Evolutionary conservation across 1,140 invertebrate genomes (phyloP).

Genomic region (Campoletis sonorensis): DNA sequence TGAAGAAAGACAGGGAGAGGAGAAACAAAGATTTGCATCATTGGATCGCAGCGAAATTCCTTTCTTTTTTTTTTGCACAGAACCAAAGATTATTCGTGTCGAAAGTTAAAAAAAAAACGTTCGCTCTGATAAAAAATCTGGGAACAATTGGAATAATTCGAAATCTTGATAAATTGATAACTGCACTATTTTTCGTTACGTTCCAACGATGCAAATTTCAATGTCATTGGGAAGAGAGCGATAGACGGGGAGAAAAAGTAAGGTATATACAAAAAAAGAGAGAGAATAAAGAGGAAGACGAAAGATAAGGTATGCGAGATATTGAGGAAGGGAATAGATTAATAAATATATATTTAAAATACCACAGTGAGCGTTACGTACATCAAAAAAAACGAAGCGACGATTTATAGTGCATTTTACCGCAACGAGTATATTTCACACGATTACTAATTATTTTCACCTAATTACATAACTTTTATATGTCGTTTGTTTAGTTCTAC

Average conservation of each 20-base stretch:
- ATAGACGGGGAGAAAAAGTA: not conserved
- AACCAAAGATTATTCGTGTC: no score
- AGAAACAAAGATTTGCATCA: no score
- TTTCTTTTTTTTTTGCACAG: no score
- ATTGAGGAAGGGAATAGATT: not conserved
- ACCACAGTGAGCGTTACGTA: conserved; percentile 7
- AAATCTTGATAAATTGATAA: no score
- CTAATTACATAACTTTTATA: conserved; percentile 1
- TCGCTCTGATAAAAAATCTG: not conserved
- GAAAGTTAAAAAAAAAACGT: no score
- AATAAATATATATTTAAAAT: not conserved
- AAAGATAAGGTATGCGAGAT: not conserved
- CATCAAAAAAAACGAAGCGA: conserved; percentile 15
- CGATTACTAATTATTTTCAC: conserved; percentile 8
- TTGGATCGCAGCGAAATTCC: no score
- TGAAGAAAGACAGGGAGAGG: no score
- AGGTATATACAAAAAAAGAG: not conserved
- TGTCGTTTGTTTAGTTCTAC: not conserved
- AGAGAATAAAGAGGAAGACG: no score
- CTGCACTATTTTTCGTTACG: no score
- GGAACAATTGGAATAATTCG: not conserved
- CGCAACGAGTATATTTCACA: conserved; percentile 8
- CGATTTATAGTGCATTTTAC: conserved; percentile 3
- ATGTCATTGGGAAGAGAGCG: no score
- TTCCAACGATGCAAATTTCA: no score